These are phyloP conservation scores for Scaptomyza pallida DNA, from an alignment of 1,140 invertebrate genomes.

Conservation along the genomic window DNA sequence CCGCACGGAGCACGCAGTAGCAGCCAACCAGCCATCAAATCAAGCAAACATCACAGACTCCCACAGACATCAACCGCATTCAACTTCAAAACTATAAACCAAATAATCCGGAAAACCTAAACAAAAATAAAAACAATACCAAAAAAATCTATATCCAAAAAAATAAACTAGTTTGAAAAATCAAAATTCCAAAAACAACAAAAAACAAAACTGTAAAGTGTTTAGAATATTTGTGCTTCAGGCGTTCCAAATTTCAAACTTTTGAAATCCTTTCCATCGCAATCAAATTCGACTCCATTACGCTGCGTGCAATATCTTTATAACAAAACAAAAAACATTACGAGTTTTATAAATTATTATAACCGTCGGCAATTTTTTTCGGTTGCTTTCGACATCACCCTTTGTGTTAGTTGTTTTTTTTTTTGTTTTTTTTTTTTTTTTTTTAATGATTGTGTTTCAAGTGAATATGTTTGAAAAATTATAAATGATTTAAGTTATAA, in stretches of 20 bases:
- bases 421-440: conserved; percentile 54
- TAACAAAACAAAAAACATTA: conserved; percentile 7
- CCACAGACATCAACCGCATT: conserved; percentile 29
- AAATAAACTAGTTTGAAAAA: conserved; percentile 17
- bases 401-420: conserved; percentile 21
- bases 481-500: conserved; percentile 4
- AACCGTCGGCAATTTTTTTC: conserved; percentile 58
- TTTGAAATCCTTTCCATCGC: conserved; percentile 3
- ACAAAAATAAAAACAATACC: conserved; percentile 1
- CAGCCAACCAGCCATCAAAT: conserved; percentile 61
- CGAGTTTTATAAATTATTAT: conserved; percentile 17
- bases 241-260: conserved; percentile 1
- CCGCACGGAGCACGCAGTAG: conserved; percentile 77
- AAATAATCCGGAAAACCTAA: conserved; percentile 6
- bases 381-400: neutral
- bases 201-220: conserved; percentile 25
- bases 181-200: conserved; percentile 25
- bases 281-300: conserved; percentile 27
- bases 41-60: conserved; percentile 49
- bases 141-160: neutral
- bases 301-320: conserved; percentile 37
- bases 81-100: conserved; percentile 22
- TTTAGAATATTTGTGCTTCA: conserved; percentile 11
- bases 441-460: conserved; percentile 25
- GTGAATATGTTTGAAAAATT: neutral